A percentile compares a stretch with the other conserved stretches of the same genome.
Evolutionary conservation across 2,113 vertebrate genomes (phyloP).

Genomic region (Dasyprocta punctata): DNA sequence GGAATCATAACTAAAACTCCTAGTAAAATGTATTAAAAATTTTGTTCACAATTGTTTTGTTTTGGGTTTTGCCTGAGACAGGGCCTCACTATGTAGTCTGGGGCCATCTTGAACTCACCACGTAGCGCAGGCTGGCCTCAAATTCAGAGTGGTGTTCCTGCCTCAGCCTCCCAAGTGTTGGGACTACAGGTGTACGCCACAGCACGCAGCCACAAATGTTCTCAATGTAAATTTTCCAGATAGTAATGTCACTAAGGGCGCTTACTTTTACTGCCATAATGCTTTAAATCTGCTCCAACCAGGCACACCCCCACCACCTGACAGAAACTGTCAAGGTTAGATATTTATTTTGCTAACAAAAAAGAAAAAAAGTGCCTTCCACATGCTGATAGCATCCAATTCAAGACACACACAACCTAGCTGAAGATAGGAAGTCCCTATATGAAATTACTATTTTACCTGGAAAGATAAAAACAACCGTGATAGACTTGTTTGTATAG

Average conservation of each 20-base stretch:
- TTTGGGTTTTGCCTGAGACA: neutral
- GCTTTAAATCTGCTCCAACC: neutral
- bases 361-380: neutral
- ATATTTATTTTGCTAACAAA: neutral
- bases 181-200: neutral
- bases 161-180: neutral
- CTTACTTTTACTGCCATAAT: neutral
- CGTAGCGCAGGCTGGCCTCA: neutral
- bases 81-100: neutral
- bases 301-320: neutral
- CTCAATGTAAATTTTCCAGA: constrained; percentile 13
- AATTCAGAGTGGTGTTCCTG: neutral
- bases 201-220: neutral
- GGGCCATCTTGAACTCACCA: neutral
- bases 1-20: neutral
- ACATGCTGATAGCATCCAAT: neutral
- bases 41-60: neutral
- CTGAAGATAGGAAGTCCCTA: neutral
- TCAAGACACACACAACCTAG: neutral
- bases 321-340: neutral
- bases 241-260: neutral
- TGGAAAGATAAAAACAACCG: neutral
- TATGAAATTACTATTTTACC: neutral
- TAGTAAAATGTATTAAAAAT: constrained; percentile 16
- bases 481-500: neutral